phyloP scores from a whole-genome alignment of 2,797 vertebrate species.

The Clarias pachynema region DNA sequence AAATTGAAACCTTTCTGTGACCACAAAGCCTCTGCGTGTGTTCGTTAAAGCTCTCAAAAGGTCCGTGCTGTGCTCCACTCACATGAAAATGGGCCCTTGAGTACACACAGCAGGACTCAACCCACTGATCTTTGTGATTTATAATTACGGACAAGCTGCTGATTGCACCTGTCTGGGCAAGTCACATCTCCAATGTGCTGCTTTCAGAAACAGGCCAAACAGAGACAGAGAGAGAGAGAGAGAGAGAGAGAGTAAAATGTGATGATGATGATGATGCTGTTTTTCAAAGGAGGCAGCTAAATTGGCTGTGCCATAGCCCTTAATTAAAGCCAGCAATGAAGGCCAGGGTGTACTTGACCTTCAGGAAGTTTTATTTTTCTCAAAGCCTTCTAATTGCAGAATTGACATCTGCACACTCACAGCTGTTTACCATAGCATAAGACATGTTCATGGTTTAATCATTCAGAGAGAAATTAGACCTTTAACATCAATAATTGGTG shows the following conservation, averaged over 20 bases:
- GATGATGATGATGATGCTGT: conserved; percentile 50
- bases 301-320: conserved; percentile 53
- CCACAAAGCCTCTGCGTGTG: conserved; percentile 1
- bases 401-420: background rate
- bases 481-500: background rate
- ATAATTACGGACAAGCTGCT: conserved; percentile 52
- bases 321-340: conserved; percentile 60
- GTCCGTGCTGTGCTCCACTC: background rate
- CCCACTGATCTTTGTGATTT: conserved; percentile 30
- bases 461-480: background rate
- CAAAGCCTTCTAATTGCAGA: background rate
- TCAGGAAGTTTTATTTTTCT: conserved; percentile 36
- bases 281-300: conserved; percentile 46
- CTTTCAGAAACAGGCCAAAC: conserved; percentile 35
- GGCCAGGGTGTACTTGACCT: conserved; percentile 34
- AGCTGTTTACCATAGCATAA: conserved; percentile 2
- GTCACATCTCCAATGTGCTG: conserved; percentile 56
- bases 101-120: conserved; percentile 6
- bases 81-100: conserved; percentile 27
- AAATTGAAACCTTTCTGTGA: conserved; percentile 9
- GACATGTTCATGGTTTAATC: background rate
- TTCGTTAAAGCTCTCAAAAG: conserved; percentile 14
- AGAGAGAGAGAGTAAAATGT: background rate
- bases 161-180: conserved; percentile 53
- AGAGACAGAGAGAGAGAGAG: conserved; percentile 5